Conservation (phyloP, 2,113 vertebrate genomes). For the Channa maculata region DNA sequence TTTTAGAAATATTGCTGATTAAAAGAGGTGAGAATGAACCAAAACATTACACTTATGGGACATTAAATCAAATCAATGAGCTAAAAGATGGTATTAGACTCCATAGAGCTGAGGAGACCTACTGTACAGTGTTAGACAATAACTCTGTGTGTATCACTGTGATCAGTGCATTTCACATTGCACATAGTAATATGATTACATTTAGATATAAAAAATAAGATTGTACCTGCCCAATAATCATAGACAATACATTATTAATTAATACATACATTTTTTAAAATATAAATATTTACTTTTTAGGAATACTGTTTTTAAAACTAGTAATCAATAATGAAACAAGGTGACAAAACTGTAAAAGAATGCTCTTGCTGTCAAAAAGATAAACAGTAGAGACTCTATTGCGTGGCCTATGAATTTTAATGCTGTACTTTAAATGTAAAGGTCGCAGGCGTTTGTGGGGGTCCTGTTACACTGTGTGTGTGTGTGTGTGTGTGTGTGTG, state of each 20-base stretch:
- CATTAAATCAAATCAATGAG: background rate
- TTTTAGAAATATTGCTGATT: background rate
- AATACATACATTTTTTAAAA: too few relatives aligned
- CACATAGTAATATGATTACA: background rate
- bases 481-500: conserved; percentile 6
- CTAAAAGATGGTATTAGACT: background rate
- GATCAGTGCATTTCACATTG: background rate
- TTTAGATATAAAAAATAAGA: background rate
- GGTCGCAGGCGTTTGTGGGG: conserved; percentile 36
- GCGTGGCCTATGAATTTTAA: conserved; percentile 46
- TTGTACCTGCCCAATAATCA: too few relatives aligned
- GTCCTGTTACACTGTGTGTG: conserved; percentile 3
- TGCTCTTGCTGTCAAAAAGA: conserved; percentile 24
- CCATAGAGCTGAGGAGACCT: background rate
- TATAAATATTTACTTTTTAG: background rate
- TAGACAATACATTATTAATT: too few relatives aligned
- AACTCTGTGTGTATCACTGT: too few relatives aligned
- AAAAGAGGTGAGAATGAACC: background rate
- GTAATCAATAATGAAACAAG: conserved; percentile 21
- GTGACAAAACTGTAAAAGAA: conserved; percentile 11
- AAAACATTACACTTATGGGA: background rate
- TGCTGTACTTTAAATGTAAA: conserved; percentile 47
- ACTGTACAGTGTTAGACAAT: too few relatives aligned
- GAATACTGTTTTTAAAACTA: conserved; percentile 16
- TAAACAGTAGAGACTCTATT: conserved; percentile 26